Evolutionary conservation across 1,140 invertebrate species (phyloP), one percentile per base, ranked within the genome.

Genomic region (Pseudachorutes palmiensis): DNA sequence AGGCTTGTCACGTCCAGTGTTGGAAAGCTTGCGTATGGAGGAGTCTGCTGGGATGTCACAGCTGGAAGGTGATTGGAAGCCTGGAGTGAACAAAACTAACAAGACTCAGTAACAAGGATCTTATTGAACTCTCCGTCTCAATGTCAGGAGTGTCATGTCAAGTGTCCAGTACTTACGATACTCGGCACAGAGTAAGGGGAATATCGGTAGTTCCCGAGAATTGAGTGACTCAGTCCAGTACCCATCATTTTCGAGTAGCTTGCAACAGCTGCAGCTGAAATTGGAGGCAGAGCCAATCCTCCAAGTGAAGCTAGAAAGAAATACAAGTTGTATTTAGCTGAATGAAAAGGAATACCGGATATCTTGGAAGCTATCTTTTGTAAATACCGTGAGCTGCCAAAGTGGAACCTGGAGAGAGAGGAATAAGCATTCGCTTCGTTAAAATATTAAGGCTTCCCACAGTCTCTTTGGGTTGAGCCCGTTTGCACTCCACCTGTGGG

Each of bases 391-490:
- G 73, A 9, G 72, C 68, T 51, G 73, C 70, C n/a, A 73, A 36
- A 19, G 65, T 41, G n/a, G 74, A 71, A 29, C 66, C 69, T 61
- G 71, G 69, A 9, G 73, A 71, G 16, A 72, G 30, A 26, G 75
- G 1, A 83, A 77, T 72, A 73, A 89, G 85, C 49, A 89, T 77
- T 66, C 88, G 80, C 75, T 89, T 89, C 61, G 87, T 85, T 2
- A 89, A 79, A 16, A 88, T 79, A 71, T 87, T 80, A 24, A 73
- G 68, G n/a, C 85, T 85, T 12, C 83, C 83, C 0, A 92, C 90
- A 0, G 90, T 88, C 75, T 94, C 91, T 77, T 94, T 94, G 1
- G 91, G 91, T 79, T 93, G 91, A 9, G 91, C 91, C 78, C 92
- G 92, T 79, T 94, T 94, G 79, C 91, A 93, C 77, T 94, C 91